These are phyloP conservation scores for Orchestes rusci DNA, from an alignment of 2,888 invertebrate genomes.

Conservation along the genomic window DNA sequence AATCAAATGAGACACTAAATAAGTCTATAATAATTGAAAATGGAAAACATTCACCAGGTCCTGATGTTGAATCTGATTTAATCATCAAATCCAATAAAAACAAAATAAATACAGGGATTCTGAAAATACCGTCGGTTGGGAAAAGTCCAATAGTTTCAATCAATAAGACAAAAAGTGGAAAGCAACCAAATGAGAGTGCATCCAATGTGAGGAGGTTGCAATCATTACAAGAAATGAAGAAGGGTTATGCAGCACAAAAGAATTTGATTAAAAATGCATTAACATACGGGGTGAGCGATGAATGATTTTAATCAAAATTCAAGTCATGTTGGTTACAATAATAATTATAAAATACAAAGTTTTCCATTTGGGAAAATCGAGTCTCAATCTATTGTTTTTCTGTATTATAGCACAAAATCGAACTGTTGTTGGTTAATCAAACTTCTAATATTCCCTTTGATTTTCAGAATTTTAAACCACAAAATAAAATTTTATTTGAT, in stretches of 20 bases:
- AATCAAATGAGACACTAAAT: not conserved
- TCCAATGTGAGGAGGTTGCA: conserved; percentile 61
- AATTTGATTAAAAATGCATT: conserved; percentile 58
- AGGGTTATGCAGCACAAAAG: conserved; percentile 58
- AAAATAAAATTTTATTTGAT: conserved; percentile 56
- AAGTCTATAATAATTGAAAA: conserved; percentile 2
- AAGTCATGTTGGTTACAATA: too few relatives aligned
- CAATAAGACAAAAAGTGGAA: conserved; percentile 17
- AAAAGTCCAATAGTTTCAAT: conserved; percentile 31
- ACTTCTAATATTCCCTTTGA: too few relatives aligned
- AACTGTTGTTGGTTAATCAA: too few relatives aligned
- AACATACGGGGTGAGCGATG: conserved; percentile 50
- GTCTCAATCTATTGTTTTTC: too few relatives aligned
- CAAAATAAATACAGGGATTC: conserved; percentile 25
- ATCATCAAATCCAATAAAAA: conserved; percentile 34
- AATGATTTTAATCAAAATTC: too few relatives aligned
- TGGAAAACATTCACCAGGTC: conserved; percentile 1
- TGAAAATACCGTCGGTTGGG: conserved; percentile 35
- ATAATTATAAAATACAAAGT: too few relatives aligned
- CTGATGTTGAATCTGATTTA: conserved; percentile 22
- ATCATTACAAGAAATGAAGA: conserved; percentile 58
- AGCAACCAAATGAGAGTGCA: conserved; percentile 31
- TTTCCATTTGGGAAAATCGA: too few relatives aligned
- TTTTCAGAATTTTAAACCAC: too few relatives aligned
- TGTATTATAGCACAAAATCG: too few relatives aligned